Evolutionary conservation across 1,140 invertebrate species (phyloP).

Genomic region (Melipona quadrifasciata): DNA sequence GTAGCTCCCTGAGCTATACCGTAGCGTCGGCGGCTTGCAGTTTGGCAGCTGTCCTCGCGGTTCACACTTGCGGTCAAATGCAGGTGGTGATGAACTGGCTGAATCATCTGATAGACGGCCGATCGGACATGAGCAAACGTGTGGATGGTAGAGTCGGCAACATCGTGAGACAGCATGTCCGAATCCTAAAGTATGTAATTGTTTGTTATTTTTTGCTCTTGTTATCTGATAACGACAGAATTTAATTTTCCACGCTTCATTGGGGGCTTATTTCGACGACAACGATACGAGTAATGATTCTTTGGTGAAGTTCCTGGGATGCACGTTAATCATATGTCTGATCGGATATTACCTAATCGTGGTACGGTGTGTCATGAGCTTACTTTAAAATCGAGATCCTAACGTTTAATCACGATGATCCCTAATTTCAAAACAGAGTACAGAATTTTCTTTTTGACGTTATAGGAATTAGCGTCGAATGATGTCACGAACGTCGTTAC

Average conservation of each 20-base stretch:
- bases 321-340: conserved; percentile 70
- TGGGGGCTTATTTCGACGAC: no score
- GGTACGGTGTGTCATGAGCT: conserved; percentile 44
- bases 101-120: conserved; percentile 27
- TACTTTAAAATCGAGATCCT: no score
- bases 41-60: conserved; percentile 61
- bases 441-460: neutral
- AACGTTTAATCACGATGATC: no score
- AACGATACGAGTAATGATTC: conserved; percentile 58
- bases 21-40: conserved; percentile 54
- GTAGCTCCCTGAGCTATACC: conserved; percentile 52
- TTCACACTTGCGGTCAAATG: conserved; percentile 70
- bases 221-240: no score
- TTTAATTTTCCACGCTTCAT: no score
- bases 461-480: conserved; percentile 51
- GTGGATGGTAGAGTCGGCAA: conserved; percentile 50
- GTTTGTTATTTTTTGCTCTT: no score
- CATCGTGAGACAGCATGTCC: conserved; percentile 65
- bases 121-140: neutral
- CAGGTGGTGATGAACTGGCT: conserved; percentile 61
- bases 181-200: conserved; percentile 46
- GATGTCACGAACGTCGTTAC: conserved; percentile 40
- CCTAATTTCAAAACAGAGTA: neutral
- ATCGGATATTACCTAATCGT: conserved; percentile 69
- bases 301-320: conserved; percentile 69